phyloP scores from a whole-genome alignment of 1,140 invertebrate genomes.

The Drosophila leontia region DNA sequence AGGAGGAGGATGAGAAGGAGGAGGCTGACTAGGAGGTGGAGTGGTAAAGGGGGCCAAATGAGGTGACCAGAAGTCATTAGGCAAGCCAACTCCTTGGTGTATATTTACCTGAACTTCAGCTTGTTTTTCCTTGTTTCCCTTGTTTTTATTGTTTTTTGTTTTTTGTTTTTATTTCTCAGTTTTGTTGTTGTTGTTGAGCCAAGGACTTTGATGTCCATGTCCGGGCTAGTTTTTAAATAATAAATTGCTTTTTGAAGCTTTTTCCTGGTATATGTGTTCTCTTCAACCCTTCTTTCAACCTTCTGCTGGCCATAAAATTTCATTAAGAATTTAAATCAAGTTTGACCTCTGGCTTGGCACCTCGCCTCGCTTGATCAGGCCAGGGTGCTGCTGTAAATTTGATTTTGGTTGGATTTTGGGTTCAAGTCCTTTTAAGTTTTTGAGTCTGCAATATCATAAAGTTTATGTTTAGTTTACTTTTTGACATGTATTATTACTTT shows the following conservation, averaged over 20 bases:
- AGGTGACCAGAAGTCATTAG: conserved; percentile 51
- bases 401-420: conserved; percentile 23
- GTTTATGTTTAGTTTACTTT: neutral
- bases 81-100: conserved; percentile 47
- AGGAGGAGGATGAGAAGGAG: neutral
- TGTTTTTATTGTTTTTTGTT: neutral
- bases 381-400: conserved; percentile 31
- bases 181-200: neutral
- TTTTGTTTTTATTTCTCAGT: neutral
- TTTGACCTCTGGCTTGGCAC: conserved; percentile 38
- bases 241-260: conserved; percentile 68
- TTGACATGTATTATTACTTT: neutral
- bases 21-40: too few species aligned
- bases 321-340: conserved; percentile 71
- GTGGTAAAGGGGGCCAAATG: conserved; percentile 1
- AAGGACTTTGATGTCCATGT: conserved; percentile 48
- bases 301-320: conserved; percentile 45
- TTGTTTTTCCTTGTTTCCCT: neutral
- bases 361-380: conserved; percentile 7
- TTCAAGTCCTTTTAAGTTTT: conserved; percentile 6
- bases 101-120: conserved; percentile 50
- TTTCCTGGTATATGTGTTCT: conserved; percentile 10
- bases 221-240: conserved; percentile 66
- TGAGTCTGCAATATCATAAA: neutral
- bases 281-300: neutral